These are phyloP conservation scores for Nomada fabriciana DNA, from an alignment of 2,888 invertebrate species.

Conservation along the genomic window DNA sequence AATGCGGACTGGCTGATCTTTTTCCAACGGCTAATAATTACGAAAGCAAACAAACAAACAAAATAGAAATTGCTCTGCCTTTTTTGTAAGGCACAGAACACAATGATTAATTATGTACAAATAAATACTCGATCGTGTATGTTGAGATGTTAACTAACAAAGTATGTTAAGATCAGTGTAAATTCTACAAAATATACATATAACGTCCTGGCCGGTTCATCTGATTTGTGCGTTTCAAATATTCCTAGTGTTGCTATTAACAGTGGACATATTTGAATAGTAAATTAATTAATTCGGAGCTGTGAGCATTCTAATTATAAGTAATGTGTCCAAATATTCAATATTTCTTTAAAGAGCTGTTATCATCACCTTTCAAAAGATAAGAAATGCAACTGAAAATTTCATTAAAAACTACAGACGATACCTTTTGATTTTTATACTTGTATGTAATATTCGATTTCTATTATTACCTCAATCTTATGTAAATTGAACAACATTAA, in stretches of 20 bases:
- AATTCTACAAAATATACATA: background rate
- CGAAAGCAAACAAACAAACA: slow-evolving; percentile 49
- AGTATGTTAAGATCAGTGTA: background rate
- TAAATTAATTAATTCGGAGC: background rate
- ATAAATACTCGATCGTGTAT: slow-evolving; percentile 14
- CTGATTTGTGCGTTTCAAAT: background rate
- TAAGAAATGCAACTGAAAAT: too few species aligned
- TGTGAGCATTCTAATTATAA: background rate
- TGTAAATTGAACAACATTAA: background rate
- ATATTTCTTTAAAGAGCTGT: too few species aligned
- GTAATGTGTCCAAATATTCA: too few species aligned
- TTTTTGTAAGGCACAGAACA: slow-evolving; percentile 13
- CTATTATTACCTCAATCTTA: too few species aligned
- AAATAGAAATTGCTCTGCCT: slow-evolving; percentile 37
- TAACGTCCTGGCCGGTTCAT: background rate
- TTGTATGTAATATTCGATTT: too few species aligned
- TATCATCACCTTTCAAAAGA: too few species aligned
- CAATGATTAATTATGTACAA: slow-evolving; percentile 7
- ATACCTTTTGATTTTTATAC: too few species aligned
- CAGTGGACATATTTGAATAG: background rate
- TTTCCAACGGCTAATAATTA: slow-evolving; percentile 77
- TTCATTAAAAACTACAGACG: too few species aligned
- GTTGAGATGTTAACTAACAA: too few species aligned
- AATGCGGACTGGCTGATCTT: slow-evolving; percentile 80
- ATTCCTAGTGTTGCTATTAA: background rate